phyloP scores from a whole-genome alignment of 1,140 invertebrate species.

The Diachasma alloeum region DNA sequence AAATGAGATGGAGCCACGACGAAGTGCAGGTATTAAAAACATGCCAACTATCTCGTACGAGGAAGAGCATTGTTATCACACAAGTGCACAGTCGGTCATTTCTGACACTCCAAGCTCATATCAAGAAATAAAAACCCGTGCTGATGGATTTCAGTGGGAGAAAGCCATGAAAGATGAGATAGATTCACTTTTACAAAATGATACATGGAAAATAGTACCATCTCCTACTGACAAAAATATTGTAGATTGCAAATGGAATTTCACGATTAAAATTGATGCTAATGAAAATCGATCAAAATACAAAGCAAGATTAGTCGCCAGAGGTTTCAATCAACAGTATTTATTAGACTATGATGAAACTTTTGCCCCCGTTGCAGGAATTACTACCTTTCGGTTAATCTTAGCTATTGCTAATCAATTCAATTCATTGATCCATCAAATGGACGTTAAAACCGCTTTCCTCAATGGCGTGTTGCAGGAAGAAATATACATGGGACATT shows the following conservation, averaged over 20 bases:
- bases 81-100: constrained; percentile 30
- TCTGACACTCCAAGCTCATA: not conserved
- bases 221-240: constrained; percentile 33
- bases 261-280: constrained; percentile 26
- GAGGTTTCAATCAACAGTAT: constrained; percentile 54
- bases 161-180: not conserved
- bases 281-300: constrained; percentile 46
- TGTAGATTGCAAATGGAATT: constrained; percentile 29
- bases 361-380: constrained; percentile 35
- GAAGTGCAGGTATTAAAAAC: not conserved
- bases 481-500: no score
- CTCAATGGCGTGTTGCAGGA: constrained; percentile 50
- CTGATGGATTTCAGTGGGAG: not conserved
- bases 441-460: constrained; percentile 52
- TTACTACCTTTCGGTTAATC: constrained; percentile 48
- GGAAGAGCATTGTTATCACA: not conserved
- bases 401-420: constrained; percentile 57
- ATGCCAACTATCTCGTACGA: not conserved
- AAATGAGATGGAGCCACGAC: not conserved
- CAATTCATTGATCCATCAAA: constrained; percentile 55
- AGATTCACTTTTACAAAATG: not conserved
- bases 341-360: constrained; percentile 48
- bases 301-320: constrained; percentile 59
- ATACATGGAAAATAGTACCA: not conserved
- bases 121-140: not conserved